Percentiles rank a stretch among this genome's conserved stretches.
Evolutionary conservation across 2,113 vertebrate species (phyloP).

Genomic region (Mormyrus lacerda): DNA sequence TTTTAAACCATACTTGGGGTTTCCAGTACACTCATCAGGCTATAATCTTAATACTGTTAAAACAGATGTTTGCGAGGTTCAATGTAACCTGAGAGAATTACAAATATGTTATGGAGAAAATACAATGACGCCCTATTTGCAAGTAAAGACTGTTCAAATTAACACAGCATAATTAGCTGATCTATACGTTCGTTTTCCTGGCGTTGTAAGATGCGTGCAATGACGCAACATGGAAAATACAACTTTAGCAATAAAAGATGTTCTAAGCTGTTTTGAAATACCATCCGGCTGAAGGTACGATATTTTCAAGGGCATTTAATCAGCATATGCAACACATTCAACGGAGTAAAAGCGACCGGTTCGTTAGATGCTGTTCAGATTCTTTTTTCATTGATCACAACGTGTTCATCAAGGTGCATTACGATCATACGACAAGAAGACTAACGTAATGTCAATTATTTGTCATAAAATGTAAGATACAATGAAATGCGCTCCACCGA

Average conservation of each 20-base stretch:
- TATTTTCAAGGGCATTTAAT: conserved; percentile 18
- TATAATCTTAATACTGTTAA: background rate
- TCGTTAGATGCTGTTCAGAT: background rate
- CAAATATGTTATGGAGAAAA: background rate
- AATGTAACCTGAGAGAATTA: background rate
- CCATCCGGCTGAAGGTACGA: background rate
- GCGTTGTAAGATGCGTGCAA: background rate
- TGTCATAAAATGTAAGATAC: background rate
- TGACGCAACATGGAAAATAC: background rate
- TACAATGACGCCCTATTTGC: background rate
- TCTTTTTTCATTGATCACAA: background rate
- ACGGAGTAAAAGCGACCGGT: conserved; percentile 19
- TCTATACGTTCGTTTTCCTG: background rate
- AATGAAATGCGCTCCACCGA: background rate
- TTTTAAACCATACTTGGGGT: background rate
- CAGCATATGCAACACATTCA: conserved; percentile 14
- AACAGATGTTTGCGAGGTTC: background rate
- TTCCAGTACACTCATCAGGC: background rate
- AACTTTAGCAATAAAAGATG: background rate
- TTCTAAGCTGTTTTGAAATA: background rate
- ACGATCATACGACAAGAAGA: background rate
- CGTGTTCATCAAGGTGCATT: background rate
- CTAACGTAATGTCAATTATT: background rate
- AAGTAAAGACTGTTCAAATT: background rate
- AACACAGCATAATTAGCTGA: background rate